These are phyloP conservation scores for Polyploca ridens DNA, from an alignment of 2,888 invertebrate species.

Conservation along the genomic window DNA sequence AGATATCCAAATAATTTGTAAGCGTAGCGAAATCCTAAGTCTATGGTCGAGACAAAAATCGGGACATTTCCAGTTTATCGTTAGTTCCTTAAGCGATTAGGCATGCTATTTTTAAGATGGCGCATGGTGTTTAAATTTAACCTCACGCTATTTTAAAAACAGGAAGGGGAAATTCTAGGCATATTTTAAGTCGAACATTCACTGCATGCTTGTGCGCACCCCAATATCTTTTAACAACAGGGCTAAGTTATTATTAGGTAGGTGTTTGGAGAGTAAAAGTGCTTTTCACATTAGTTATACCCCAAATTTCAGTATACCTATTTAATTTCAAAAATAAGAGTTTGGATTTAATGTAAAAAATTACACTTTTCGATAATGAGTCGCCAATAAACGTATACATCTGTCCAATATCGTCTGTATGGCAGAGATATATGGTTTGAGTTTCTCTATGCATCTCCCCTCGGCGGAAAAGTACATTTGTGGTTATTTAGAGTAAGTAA, in stretches of 20 bases:
- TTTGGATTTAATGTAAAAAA: no score
- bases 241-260: background rate
- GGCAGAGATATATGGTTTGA: no score
- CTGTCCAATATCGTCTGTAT: no score
- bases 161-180: conserved; percentile 74
- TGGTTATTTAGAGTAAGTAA: no score
- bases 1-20: no score
- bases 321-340: no score
- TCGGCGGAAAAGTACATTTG: no score
- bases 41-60: conserved; percentile 53
- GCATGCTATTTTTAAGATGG: conserved; percentile 61
- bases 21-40: no score
- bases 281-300: background rate
- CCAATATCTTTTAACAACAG: conserved; percentile 27
- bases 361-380: no score
- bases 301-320: no score
- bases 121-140: conserved; percentile 63
- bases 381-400: no score
- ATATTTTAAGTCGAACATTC: conserved; percentile 60
- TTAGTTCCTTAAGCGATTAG: conserved; percentile 72
- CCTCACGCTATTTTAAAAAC: conserved; percentile 72
- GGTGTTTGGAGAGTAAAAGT: background rate
- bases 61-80: conserved; percentile 73
- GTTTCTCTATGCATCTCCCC: no score
- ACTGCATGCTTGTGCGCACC: conserved; percentile 40